Evolutionary conservation across 2,888 invertebrate genomes (phyloP).

Genomic region (Rotaria magnacalcarata): DNA sequence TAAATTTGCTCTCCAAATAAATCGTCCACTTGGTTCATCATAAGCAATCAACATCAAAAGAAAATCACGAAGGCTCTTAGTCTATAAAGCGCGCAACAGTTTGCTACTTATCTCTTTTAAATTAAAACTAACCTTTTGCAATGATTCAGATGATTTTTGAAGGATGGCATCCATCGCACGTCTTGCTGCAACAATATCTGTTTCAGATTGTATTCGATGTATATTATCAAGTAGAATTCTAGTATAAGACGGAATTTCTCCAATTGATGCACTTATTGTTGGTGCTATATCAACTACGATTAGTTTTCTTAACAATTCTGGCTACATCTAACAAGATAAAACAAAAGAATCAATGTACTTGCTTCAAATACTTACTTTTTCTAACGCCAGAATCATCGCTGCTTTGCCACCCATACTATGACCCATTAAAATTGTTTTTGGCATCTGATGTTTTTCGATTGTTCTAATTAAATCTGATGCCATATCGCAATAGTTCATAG

Average conservation of each 20-base stretch:
- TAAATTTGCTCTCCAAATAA: slow-evolving; percentile 42
- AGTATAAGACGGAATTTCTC: slow-evolving; percentile 38
- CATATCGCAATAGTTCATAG: slow-evolving; percentile 72
- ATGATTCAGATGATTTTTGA: slow-evolving; percentile 16
- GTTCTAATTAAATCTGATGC: slow-evolving; percentile 68
- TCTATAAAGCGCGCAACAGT: not conserved
- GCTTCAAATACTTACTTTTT: not conserved
- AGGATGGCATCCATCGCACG: slow-evolving; percentile 38
- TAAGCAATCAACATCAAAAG: slow-evolving; percentile 19
- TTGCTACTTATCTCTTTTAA: not conserved
- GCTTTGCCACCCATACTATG: slow-evolving; percentile 94
- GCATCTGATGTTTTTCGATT: slow-evolving; percentile 39
- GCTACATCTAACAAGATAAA: slow-evolving; percentile 11
- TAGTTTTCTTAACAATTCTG: slow-evolving; percentile 30
- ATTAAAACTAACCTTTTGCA: not conserved
- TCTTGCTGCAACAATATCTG: slow-evolving; percentile 36
- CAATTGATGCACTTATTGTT: slow-evolving; percentile 36
- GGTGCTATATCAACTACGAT: slow-evolving; percentile 46
- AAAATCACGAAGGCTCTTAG: slow-evolving; percentile 41
- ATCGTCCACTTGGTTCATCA: slow-evolving; percentile 34
- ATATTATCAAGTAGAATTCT: slow-evolving; percentile 33
- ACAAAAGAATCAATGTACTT: not conserved
- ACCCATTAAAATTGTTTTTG: slow-evolving; percentile 67
- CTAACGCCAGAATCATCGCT: slow-evolving; percentile 76
- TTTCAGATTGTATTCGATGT: not conserved